A percentile compares a stretch with the other conserved stretches of the same genome.
Conservation (phyloP, 2,888 invertebrate species). For the Synergus japonicus region DNA sequence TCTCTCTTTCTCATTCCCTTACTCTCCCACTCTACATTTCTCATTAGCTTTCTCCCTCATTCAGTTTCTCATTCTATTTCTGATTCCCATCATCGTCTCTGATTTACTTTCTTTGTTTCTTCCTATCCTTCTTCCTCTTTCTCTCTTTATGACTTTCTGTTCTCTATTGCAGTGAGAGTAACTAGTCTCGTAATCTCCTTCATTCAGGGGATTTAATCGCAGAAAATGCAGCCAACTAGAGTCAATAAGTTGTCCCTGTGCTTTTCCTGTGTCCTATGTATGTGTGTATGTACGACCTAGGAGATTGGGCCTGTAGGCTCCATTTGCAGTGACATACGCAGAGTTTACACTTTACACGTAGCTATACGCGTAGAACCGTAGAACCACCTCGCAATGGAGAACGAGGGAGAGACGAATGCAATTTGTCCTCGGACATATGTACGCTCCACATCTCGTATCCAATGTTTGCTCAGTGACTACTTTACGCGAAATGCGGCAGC, state of each 20-base stretch:
- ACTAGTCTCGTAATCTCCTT: background rate
- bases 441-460: slow-evolving; percentile 21
- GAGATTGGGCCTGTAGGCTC: slow-evolving; percentile 6
- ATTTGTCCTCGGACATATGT: slow-evolving; percentile 34
- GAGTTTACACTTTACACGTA: slow-evolving; percentile 22
- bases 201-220: slow-evolving; percentile 45
- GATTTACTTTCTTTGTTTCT: slow-evolving; percentile 2
- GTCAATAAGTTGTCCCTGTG: slow-evolving; percentile 53
- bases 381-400: background rate
- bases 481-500: slow-evolving; percentile 30
- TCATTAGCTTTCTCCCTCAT: background rate
- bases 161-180: background rate
- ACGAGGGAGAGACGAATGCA: slow-evolving; percentile 16
- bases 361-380: background rate
- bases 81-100: slow-evolving; percentile 1
- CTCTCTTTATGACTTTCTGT: background rate
- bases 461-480: slow-evolving; percentile 25
- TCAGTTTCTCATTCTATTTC: slow-evolving; percentile 10
- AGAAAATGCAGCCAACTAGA: slow-evolving; percentile 53
- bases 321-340: background rate
- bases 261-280: slow-evolving; percentile 15
- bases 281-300: background rate
- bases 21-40: slow-evolving; percentile 12
- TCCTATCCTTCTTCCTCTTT: background rate
- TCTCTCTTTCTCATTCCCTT: slow-evolving; percentile 48